Evolutionary conservation across 92 coral and sea anemone genomes (phyloP).

Genomic region (Paragorgia papillata): DNA sequence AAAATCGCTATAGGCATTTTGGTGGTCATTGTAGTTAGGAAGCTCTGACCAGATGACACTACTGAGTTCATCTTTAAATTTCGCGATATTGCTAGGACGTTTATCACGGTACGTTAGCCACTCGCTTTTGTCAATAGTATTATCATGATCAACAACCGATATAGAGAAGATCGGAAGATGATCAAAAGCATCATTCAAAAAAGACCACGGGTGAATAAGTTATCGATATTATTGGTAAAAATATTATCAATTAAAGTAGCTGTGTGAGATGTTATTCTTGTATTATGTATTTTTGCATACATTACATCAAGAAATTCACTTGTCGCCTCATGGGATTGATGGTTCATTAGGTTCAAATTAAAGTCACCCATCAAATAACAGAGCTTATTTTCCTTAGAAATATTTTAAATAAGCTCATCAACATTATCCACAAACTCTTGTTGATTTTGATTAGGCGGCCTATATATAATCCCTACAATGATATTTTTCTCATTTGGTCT

Average conservation of each 20-base stretch:
- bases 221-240: conserved; percentile 47
- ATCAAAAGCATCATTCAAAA: conserved; percentile 4
- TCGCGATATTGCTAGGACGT: conserved; percentile 41
- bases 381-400: conserved; percentile 49
- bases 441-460: conserved; percentile 48
- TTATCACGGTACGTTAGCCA: conserved; percentile 33
- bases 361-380: conserved; percentile 58
- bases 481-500: conserved; percentile 39
- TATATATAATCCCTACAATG: conserved; percentile 44
- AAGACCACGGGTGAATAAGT: neutral
- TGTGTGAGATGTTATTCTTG: conserved; percentile 63
- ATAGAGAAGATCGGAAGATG: conserved; percentile 8
- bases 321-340: conserved; percentile 46
- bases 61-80: conserved; percentile 40
- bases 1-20: conserved; percentile 45
- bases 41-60: conserved; percentile 51
- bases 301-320: conserved; percentile 60
- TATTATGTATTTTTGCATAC: conserved; percentile 60
- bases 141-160: neutral
- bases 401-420: conserved; percentile 31
- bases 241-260: conserved; percentile 67
- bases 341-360: no score
- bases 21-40: conserved; percentile 47
- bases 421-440: conserved; percentile 42
- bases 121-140: neutral